phyloP scores from a whole-genome alignment of 2,113 vertebrate species.

The Proteles cristata region DNA sequence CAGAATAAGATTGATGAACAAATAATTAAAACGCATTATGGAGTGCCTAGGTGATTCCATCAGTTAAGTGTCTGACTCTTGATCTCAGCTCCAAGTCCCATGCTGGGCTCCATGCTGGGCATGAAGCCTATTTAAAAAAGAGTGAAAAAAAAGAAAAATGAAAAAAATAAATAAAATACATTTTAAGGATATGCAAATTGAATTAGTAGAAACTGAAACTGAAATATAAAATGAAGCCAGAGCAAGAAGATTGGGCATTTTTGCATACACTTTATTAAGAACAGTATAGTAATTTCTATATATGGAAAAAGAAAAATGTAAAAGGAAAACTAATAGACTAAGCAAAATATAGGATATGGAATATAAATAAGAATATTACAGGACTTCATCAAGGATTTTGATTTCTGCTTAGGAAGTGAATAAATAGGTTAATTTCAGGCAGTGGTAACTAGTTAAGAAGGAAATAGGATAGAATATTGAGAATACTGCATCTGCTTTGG shows the following conservation, averaged over 20 bases:
- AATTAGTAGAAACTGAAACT: conserved; percentile 43
- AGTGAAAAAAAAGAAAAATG: too few species aligned
- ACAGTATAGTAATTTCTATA: background rate
- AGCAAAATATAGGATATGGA: background rate
- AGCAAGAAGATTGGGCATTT: background rate
- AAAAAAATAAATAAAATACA: background rate
- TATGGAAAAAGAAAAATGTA: background rate
- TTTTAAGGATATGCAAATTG: background rate
- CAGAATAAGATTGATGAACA: conserved; percentile 45
- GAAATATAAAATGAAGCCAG: background rate
- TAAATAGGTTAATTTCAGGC: background rate
- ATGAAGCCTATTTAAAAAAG: too few species aligned
- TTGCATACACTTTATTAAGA: background rate
- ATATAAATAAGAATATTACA: background rate
- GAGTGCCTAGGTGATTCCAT: too few species aligned
- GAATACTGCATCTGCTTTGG: background rate
- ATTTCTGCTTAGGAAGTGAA: background rate
- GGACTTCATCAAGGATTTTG: background rate
- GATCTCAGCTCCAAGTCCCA: too few species aligned
- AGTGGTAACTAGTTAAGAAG: background rate
- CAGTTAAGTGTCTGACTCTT: too few species aligned
- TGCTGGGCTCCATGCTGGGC: too few species aligned
- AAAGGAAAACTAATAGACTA: conserved; percentile 25
- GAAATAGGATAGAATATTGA: background rate
- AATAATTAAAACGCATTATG: conserved; percentile 55